A percentile compares a stretch with the other conserved stretches of the same genome.
Evolutionary conservation across 2,888 invertebrate genomes (phyloP).

Genomic region (Rhamphomyia laevipes): DNA sequence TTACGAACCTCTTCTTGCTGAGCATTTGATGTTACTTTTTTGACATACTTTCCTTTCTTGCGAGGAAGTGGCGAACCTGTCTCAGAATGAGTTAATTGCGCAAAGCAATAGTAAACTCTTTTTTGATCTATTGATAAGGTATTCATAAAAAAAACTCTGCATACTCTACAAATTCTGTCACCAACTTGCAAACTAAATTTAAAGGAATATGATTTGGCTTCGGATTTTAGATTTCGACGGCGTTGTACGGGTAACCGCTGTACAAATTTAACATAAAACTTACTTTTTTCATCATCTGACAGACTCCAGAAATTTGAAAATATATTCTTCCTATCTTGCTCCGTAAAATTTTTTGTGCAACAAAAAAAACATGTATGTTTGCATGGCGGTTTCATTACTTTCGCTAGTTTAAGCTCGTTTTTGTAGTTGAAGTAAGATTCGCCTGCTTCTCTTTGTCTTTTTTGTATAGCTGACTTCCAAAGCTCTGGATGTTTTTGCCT

Average conservation of each 20-base stretch:
- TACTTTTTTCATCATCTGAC: too few species aligned
- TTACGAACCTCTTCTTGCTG: background rate
- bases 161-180: background rate
- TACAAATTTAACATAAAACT: background rate
- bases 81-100: background rate
- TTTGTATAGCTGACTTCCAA: too few species aligned
- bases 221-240: background rate
- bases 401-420: background rate
- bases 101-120: background rate
- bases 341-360: too few species aligned
- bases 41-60: background rate
- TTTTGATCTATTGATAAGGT: background rate
- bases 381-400: background rate
- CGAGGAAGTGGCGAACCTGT: background rate
- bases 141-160: background rate
- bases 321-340: background rate
- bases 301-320: too few species aligned
- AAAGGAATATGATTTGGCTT: background rate
- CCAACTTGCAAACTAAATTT: too few species aligned
- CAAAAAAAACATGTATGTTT: background rate
- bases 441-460: too few species aligned
- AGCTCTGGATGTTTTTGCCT: too few species aligned
- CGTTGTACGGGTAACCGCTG: background rate
- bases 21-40: background rate
- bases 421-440: too few species aligned